A percentile compares a stretch with the other conserved stretches of the same genome.
These are phyloP conservation scores for Dreissena polymorpha DNA, from an alignment of 1,140 invertebrate genomes.

Conservation along the genomic window DNA sequence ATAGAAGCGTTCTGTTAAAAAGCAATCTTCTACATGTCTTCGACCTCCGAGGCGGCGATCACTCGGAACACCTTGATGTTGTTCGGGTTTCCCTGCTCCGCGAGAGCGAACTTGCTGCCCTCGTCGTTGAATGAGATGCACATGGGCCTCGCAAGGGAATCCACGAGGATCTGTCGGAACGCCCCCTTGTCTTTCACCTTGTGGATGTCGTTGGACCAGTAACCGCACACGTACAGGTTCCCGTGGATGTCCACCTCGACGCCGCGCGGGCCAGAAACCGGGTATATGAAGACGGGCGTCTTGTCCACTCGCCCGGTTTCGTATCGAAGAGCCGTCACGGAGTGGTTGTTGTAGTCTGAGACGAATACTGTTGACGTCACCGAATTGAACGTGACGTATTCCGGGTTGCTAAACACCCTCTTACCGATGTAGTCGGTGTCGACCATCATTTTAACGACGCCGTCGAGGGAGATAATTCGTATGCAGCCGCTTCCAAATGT, in stretches of 20 bases:
- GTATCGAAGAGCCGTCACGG: conserved; percentile 33
- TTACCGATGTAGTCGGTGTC: conserved; percentile 50
- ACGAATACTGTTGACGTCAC: conserved; percentile 31
- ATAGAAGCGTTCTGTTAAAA: too few species aligned
- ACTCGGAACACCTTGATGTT: conserved; percentile 43
- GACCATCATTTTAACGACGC: conserved; percentile 49
- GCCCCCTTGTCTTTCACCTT: conserved; percentile 45
- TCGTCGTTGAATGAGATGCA: conserved; percentile 24
- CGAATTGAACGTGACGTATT: conserved; percentile 44
- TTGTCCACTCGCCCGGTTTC: conserved; percentile 40
- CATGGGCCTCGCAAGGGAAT: conserved; percentile 33
- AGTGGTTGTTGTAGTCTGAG: conserved; percentile 54
- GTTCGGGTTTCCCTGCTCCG: conserved; percentile 52
- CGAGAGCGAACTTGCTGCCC: conserved; percentile 36
- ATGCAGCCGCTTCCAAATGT: conserved; percentile 42
- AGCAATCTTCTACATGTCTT: conserved; percentile 3
- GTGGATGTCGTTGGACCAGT: conserved; percentile 53
- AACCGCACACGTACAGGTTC: conserved; percentile 46
- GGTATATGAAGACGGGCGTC: conserved; percentile 42
- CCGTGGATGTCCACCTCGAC: conserved; percentile 30
- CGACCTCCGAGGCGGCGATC: conserved; percentile 21
- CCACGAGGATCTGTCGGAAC: conserved; percentile 36
- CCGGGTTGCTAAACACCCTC: conserved; percentile 51
- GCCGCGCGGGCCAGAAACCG: conserved; percentile 48
- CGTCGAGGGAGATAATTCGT: conserved; percentile 36